Conservation (phyloP, 2,113 vertebrate species). For the Zingel zingel region DNA sequence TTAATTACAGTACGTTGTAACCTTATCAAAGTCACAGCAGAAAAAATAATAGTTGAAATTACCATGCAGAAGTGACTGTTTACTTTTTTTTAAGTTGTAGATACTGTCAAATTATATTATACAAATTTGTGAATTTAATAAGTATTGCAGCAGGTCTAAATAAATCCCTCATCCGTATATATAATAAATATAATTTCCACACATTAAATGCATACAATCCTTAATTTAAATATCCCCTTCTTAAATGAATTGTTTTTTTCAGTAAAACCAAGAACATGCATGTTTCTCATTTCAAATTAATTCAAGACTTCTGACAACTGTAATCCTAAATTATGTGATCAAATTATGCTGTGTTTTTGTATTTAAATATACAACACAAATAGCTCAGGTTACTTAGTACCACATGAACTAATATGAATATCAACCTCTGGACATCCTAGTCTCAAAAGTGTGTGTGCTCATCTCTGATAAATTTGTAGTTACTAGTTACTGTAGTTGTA, state of each 20-base stretch:
- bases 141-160: not conserved
- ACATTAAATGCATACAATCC: not conserved
- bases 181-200: not conserved
- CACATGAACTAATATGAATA: not conserved
- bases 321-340: not conserved
- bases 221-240: not conserved
- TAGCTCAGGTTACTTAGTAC: not conserved
- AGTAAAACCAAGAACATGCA: not conserved
- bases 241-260: not conserved
- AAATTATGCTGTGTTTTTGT: not conserved
- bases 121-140: not conserved
- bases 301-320: not conserved
- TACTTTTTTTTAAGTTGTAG: not conserved
- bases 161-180: not conserved
- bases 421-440: not conserved
- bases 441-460: not conserved
- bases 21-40: constrained; percentile 1
- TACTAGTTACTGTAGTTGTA: too few species aligned
- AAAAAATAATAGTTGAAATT: not conserved
- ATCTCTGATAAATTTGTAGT: not conserved
- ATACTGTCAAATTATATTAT: not conserved
- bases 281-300: not conserved
- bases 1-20: not conserved
- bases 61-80: not conserved
- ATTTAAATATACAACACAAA: not conserved